phyloP scores from a whole-genome alignment of 2,113 vertebrate species.

The Aspidoscelis tigris region DNA sequence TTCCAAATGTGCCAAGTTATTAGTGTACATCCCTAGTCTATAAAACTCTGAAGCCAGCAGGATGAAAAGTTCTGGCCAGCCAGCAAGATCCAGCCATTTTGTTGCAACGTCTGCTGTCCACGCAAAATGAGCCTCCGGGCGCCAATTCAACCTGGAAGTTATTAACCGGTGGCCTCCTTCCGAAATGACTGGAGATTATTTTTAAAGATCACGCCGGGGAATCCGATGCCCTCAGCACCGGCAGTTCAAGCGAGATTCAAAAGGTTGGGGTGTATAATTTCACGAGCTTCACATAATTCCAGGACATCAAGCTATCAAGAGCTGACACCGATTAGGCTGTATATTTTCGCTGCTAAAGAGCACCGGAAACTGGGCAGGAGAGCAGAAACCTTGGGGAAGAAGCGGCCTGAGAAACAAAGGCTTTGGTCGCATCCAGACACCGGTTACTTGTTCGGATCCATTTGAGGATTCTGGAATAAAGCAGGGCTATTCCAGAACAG shows the following conservation, averaged over 20 bases:
- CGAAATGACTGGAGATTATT: neutral
- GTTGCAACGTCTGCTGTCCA: neutral
- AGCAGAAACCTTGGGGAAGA: neutral
- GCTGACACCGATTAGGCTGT: neutral
- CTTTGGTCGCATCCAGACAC: too few species aligned
- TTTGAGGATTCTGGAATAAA: too few species aligned
- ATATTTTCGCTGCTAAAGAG: neutral
- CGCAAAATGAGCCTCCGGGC: neutral
- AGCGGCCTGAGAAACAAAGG: neutral
- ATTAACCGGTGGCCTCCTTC: neutral
- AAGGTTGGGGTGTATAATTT: conserved; percentile 15
- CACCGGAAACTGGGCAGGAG: too few species aligned
- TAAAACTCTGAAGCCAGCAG: neutral
- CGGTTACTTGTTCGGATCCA: too few species aligned
- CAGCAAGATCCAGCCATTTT: too few species aligned
- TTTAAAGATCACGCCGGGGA: conserved; percentile 7
- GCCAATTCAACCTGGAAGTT: neutral
- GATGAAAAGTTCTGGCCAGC: neutral
- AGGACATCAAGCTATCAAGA: conserved; percentile 1
- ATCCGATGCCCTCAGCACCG: conserved; percentile 13
- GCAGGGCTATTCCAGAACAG: too few species aligned
- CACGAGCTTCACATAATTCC: neutral
- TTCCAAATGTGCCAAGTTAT: too few species aligned
- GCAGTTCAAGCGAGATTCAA: neutral
- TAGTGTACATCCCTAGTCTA: too few species aligned